phyloP scores from a whole-genome alignment of 2,113 vertebrate genomes.

The Melanerpes formicivorus region DNA sequence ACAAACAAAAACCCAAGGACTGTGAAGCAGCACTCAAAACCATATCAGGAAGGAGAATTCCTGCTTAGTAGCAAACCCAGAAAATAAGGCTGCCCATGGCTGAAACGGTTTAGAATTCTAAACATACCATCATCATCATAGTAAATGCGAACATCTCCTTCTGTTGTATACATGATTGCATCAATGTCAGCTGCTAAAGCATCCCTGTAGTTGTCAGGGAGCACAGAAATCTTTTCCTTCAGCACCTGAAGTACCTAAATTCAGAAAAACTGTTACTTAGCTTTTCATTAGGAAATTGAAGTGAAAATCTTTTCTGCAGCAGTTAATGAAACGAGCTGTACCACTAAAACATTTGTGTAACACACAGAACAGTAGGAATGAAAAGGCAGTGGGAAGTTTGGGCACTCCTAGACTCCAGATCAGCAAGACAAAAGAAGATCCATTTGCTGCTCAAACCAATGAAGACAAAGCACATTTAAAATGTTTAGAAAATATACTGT shows the following conservation, averaged over 20 bases:
- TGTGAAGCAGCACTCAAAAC: background rate
- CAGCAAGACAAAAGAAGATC: background rate
- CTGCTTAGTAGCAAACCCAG: background rate
- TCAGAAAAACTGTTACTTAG: conserved; percentile 39
- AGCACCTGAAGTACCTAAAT: conserved; percentile 85
- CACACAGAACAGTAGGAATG: accelerated
- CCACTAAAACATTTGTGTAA: background rate
- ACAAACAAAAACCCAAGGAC: background rate
- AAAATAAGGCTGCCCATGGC: background rate
- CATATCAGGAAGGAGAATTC: background rate
- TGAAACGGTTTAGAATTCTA: background rate
- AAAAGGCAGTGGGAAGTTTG: background rate
- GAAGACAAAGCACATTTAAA: background rate
- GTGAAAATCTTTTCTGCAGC: background rate
- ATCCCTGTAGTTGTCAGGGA: conserved; percentile 82
- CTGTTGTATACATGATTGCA: conserved; percentile 85
- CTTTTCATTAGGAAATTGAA: conserved; percentile 8
- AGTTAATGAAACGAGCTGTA: background rate
- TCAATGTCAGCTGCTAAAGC: conserved; percentile 88
- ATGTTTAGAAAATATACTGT: background rate
- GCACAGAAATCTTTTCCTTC: conserved; percentile 83
- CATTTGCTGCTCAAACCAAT: background rate
- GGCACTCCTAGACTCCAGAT: background rate
- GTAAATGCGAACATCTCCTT: conserved; percentile 89
- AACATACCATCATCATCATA: conserved; percentile 88